These are phyloP conservation scores for Stenodera caucasica DNA, from an alignment of 2,888 invertebrate species.

Conservation along the genomic window DNA sequence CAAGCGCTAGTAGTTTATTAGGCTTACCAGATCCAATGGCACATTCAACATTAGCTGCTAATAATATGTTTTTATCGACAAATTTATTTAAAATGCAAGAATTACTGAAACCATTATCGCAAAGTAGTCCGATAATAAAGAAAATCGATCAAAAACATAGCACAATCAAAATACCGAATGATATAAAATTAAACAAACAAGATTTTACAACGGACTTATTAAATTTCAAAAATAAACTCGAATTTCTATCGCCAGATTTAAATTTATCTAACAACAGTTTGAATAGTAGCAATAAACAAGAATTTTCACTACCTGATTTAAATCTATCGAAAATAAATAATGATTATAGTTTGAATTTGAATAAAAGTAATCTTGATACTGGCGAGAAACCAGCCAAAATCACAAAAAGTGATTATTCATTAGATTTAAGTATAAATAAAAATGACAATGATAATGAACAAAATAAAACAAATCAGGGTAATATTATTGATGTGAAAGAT, in stretches of 20 bases:
- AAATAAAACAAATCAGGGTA: conserved; percentile 17
- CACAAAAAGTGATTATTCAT: conserved; percentile 59
- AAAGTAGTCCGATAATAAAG: conserved; percentile 59
- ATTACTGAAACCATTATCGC: conserved; percentile 63
- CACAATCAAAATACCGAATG: conserved; percentile 49
- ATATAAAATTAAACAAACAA: conserved; percentile 52
- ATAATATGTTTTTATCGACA: conserved; percentile 77
- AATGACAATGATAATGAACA: conserved; percentile 28
- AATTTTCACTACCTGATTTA: conserved; percentile 54
- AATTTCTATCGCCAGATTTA: conserved; percentile 55
- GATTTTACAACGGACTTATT: conserved; percentile 58
- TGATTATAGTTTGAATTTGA: conserved; percentile 45
- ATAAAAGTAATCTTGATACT: conserved; percentile 38
- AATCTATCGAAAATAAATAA: conserved; percentile 54
- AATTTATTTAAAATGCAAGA: conserved; percentile 72
- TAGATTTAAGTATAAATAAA: conserved; percentile 57
- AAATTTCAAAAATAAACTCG: conserved; percentile 57
- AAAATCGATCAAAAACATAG: conserved; percentile 33
- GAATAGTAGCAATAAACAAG: conserved; percentile 34
- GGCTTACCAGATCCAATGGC: conserved; percentile 77
- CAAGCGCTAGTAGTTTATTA: conserved; percentile 62
- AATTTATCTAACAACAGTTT: conserved; percentile 37
- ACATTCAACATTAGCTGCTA: conserved; percentile 73
- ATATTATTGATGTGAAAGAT: conserved; percentile 26
- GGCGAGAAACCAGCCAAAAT: conserved; percentile 62